Evolutionary conservation across 2,797 vertebrate genomes (phyloP).

Genomic region (Coluber constrictor): DNA sequence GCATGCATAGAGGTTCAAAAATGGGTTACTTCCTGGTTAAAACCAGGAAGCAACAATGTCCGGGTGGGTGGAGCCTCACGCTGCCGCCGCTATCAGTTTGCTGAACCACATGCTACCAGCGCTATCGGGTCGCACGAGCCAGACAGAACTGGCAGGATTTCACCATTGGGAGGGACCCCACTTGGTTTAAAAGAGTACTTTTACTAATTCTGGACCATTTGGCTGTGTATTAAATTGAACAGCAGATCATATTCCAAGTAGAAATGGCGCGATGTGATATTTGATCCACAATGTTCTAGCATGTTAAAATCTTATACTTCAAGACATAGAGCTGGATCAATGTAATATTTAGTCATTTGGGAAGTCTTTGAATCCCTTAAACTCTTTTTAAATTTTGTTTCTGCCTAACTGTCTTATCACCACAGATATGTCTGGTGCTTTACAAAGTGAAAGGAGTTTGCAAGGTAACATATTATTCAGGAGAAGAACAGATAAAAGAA

Average conservation of each 20-base stretch:
- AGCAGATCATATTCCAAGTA: too few species aligned
- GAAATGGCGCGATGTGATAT: neutral
- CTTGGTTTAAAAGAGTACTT: neutral
- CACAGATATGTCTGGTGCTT: neutral
- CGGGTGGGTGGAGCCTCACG: too few species aligned
- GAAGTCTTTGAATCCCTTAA: neutral
- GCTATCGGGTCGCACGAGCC: too few species aligned
- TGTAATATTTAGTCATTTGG: neutral
- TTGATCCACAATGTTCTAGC: neutral
- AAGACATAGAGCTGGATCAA: neutral
- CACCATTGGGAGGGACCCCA: too few species aligned
- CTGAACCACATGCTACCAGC: too few species aligned
- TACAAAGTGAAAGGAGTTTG: neutral
- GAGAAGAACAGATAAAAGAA: neutral
- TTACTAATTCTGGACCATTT: neutral
- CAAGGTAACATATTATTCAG: neutral
- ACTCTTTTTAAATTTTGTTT: neutral
- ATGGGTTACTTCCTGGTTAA: too few species aligned
- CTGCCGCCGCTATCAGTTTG: too few species aligned
- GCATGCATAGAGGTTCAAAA: too few species aligned
- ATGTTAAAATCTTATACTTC: neutral
- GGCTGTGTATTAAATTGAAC: neutral
- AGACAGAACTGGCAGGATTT: too few species aligned
- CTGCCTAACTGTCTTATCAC: neutral
- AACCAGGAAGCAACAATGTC: too few species aligned